Conservation (phyloP, 2,797 vertebrate genomes). For the Hoplostethus atlanticus region DNA sequence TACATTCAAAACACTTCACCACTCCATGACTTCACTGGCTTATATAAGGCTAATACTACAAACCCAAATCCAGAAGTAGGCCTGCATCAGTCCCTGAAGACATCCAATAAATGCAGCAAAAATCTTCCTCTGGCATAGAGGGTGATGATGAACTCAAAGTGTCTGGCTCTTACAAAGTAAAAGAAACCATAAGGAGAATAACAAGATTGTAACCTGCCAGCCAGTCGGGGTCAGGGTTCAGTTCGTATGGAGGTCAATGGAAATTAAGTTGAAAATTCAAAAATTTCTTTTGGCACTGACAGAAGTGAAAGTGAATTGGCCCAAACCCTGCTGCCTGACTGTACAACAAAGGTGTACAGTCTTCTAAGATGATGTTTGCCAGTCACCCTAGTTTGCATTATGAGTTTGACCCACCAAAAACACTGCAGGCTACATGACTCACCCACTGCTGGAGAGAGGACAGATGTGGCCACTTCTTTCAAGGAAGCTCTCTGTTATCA, state of each 20-base stretch:
- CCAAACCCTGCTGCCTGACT: not conserved
- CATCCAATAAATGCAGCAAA: constrained; percentile 16
- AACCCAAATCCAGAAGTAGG: constrained; percentile 55
- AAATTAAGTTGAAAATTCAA: too few species aligned
- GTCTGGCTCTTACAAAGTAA: not conserved
- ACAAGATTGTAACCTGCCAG: not conserved
- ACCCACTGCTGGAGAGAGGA: constrained; percentile 30
- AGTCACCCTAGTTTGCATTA: not conserved
- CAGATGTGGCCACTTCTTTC: constrained; percentile 41
- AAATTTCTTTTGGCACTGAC: too few species aligned
- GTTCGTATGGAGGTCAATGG: too few species aligned
- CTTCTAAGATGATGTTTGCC: not conserved
- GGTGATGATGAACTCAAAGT: constrained; percentile 21
- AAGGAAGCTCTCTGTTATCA: constrained; percentile 56
- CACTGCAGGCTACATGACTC: not conserved
- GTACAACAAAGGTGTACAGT: too few species aligned
- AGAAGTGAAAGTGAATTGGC: not conserved
- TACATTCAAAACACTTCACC: not conserved
- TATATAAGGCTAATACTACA: constrained; percentile 39
- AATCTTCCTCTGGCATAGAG: constrained; percentile 12
- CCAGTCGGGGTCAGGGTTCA: too few species aligned
- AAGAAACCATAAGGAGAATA: not conserved
- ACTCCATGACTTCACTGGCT: constrained; percentile 26
- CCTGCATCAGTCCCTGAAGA: constrained; percentile 42
- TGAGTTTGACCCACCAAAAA: constrained; percentile 3